These are phyloP conservation scores for Crepidodera aurea DNA, from an alignment of 2,888 invertebrate species.

Conservation along the genomic window DNA sequence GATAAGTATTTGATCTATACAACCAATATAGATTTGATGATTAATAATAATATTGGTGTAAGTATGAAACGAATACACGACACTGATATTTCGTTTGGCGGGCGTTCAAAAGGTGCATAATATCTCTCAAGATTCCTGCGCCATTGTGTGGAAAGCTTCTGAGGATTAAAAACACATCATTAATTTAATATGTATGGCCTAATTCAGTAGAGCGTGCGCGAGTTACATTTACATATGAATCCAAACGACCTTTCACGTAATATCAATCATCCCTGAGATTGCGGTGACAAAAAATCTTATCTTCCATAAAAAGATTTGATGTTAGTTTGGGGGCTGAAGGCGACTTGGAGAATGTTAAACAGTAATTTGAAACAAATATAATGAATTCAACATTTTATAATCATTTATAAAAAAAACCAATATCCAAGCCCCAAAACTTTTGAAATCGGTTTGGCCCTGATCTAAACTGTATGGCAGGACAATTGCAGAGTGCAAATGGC, in stretches of 20 bases:
- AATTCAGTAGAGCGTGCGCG: conserved; percentile 45
- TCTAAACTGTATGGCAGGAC: no score
- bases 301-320: conserved; percentile 3
- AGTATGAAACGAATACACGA: not conserved
- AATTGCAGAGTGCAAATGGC: not conserved
- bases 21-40: no score
- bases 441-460: no score
- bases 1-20: no score
- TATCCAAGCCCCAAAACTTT: no score
- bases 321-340: no score
- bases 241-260: conserved; percentile 37
- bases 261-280: conserved; percentile 34
- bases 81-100: conserved; percentile 32
- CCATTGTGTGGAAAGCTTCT: conserved; percentile 42
- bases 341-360: no score
- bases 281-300: conserved; percentile 25
- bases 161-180: conserved; percentile 45
- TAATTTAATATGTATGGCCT: conserved; percentile 46
- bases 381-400: no score
- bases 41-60: no score
- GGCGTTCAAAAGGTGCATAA: conserved; percentile 41
- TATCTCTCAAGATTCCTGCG: conserved; percentile 36
- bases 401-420: no score
- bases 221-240: conserved; percentile 50
- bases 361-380: no score